Conservation (phyloP, 2,113 vertebrate genomes). For the Pelecanoides urinatrix region DNA sequence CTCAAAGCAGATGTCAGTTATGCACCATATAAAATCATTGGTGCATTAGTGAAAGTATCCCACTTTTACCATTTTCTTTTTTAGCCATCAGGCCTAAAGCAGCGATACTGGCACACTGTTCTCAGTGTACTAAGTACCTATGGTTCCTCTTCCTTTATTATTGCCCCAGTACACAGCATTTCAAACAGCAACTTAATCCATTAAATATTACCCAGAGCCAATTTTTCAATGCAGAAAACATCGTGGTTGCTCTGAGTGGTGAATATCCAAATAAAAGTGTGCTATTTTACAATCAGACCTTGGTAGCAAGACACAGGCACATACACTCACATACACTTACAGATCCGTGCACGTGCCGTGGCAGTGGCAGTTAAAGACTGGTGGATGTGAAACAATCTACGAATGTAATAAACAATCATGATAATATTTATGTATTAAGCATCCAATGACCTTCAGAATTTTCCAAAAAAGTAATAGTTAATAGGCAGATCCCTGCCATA, state of each 20-base stretch:
- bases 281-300: neutral
- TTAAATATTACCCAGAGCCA: neutral
- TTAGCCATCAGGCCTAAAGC: neutral
- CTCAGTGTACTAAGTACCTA: neutral
- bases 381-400: neutral
- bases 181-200: neutral
- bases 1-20: neutral
- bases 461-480: neutral
- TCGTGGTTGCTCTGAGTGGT: neutral
- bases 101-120: neutral
- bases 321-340: neutral
- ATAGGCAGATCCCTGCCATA: neutral
- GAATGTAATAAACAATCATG: neutral
- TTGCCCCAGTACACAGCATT: neutral
- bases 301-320: neutral
- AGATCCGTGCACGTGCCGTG: accelerated
- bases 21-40: neutral
- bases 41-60: neutral
- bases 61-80: neutral
- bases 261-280: neutral
- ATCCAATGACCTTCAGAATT: neutral
- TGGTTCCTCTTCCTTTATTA: neutral
- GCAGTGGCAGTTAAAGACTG: neutral
- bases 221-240: neutral
- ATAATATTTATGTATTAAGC: neutral